phyloP scores from a whole-genome alignment of 2,797 vertebrate genomes.

The Eleutherodactylus coqui region DNA sequence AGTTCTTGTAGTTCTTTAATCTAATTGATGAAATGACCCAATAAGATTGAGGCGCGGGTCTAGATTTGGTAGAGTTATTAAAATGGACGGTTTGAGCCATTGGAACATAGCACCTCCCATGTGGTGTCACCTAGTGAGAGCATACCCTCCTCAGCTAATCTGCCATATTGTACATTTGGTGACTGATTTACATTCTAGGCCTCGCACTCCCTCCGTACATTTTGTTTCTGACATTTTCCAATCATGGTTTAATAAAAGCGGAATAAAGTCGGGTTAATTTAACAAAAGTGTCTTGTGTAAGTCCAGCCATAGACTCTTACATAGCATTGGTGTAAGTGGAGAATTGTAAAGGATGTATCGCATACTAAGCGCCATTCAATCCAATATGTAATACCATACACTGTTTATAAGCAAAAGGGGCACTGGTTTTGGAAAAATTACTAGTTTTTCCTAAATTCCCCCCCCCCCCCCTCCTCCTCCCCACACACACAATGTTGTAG shows the following conservation, averaged over 20 bases:
- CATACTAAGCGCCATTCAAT: background rate
- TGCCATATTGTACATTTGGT: background rate
- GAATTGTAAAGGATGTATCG: background rate
- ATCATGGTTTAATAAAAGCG: background rate
- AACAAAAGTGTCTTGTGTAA: background rate
- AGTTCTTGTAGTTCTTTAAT: constrained; percentile 15
- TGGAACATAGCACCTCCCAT: background rate
- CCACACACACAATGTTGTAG: too few relatives aligned
- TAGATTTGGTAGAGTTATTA: background rate
- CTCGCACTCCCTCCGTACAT: background rate
- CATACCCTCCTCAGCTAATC: background rate
- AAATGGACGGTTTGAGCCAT: background rate
- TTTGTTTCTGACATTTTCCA: background rate
- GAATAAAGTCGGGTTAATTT: constrained; percentile 1
- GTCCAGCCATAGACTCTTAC: background rate
- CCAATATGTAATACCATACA: too few relatives aligned
- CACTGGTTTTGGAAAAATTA: too few relatives aligned
- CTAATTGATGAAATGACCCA: background rate
- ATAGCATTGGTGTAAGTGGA: background rate
- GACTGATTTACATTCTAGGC: background rate
- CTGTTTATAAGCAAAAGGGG: too few relatives aligned
- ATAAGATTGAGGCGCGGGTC: background rate
- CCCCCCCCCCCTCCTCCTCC: too few relatives aligned
- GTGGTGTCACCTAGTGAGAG: background rate
- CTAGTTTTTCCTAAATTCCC: too few relatives aligned